phyloP scores from a whole-genome alignment of 2,888 invertebrate genomes.

The Pardosa pseudoannulata region DNA sequence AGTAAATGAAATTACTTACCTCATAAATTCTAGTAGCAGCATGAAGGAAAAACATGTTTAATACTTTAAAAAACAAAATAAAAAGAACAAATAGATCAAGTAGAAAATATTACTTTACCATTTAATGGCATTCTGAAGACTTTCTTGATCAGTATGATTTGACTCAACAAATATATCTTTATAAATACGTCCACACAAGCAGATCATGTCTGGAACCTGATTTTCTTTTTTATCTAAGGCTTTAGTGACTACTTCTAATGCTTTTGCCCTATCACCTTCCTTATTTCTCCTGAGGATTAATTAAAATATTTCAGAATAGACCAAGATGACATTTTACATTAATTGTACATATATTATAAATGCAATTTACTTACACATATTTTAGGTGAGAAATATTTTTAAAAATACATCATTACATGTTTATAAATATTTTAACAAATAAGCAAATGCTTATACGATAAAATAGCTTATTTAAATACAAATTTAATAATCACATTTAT shows the following conservation, averaged over 20 bases:
- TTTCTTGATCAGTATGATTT: slow-evolving; percentile 90
- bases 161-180: slow-evolving; percentile 93
- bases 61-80: not conserved
- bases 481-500: too few relatives aligned
- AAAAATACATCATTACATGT: too few relatives aligned
- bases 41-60: slow-evolving; percentile 18
- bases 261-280: slow-evolving; percentile 95
- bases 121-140: slow-evolving; percentile 93
- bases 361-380: too few relatives aligned
- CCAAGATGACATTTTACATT: too few relatives aligned
- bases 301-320: too few relatives aligned
- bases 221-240: slow-evolving; percentile 95
- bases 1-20: slow-evolving; percentile 23
- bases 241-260: slow-evolving; percentile 91
- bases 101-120: slow-evolving; percentile 81
- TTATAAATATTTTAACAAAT: too few relatives aligned
- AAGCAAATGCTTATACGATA: too few relatives aligned
- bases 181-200: slow-evolving; percentile 97
- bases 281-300: slow-evolving; percentile 92
- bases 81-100: not conserved
- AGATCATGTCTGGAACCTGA: slow-evolving; percentile 97
- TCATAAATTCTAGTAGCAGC: slow-evolving; percentile 25
- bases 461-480: too few relatives aligned
- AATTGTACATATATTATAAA: too few relatives aligned
- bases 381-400: too few relatives aligned